Evolutionary conservation across 2,113 vertebrate species (phyloP).

Genomic region (Aspidoscelis tigris): DNA sequence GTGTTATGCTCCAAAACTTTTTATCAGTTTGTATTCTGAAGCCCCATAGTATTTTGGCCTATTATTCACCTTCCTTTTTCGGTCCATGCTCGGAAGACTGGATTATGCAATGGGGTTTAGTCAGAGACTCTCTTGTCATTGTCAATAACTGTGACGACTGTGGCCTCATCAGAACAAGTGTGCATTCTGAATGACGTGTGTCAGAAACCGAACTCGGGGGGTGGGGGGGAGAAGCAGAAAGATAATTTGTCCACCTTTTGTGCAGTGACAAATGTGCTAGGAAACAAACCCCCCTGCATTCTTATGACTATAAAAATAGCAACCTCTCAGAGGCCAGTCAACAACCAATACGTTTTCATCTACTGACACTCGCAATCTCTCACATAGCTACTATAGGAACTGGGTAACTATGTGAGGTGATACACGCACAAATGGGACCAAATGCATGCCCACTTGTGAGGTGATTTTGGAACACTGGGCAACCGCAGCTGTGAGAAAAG

Average conservation of each 20-base stretch:
- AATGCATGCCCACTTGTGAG: too few relatives aligned
- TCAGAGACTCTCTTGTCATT: not conserved
- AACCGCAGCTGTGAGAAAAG: not conserved
- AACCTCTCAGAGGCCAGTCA: not conserved
- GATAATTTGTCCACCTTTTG: not conserved
- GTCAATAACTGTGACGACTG: not conserved
- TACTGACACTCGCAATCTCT: not conserved
- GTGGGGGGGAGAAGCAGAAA: not conserved
- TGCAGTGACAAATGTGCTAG: not conserved
- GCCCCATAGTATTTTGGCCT: too few relatives aligned
- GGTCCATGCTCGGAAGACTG: too few relatives aligned
- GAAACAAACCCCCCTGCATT: not conserved
- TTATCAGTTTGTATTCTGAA: too few relatives aligned
- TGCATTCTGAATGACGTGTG: not conserved
- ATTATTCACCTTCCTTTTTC: not conserved
- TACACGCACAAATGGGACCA: not conserved
- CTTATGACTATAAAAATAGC: constrained; percentile 5
- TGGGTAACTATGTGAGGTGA: too few relatives aligned
- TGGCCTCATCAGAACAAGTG: not conserved
- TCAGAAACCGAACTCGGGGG: not conserved
- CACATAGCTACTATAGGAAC: not conserved
- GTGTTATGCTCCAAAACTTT: too few relatives aligned
- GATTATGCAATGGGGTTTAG: not conserved
- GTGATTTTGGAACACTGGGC: not conserved
- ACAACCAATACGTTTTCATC: not conserved